Evolutionary conservation across 2,113 vertebrate genomes (phyloP).

Genomic region (Pterocles orientalis): DNA sequence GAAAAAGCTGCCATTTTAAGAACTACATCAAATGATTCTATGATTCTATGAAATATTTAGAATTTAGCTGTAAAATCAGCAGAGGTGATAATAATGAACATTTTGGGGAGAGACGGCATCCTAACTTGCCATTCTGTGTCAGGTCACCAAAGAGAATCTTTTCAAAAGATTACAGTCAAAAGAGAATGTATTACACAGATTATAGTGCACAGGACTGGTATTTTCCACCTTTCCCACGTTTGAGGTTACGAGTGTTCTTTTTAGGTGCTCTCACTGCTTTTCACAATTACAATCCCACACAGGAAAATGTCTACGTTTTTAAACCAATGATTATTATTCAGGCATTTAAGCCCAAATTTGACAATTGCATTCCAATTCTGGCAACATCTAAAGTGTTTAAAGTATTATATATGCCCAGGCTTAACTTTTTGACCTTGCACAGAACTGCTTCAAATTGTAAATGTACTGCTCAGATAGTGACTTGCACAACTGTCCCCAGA

Average conservation of each 20-base stretch:
- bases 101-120: fast-evolving
- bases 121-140: background rate
- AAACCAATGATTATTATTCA: background rate
- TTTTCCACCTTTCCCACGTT: background rate
- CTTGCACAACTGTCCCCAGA: background rate
- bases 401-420: background rate
- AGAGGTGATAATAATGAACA: background rate
- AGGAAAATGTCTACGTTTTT: background rate
- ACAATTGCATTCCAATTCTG: background rate
- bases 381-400: background rate
- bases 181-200: background rate
- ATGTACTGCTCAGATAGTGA: background rate
- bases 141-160: background rate
- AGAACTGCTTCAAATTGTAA: background rate
- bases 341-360: background rate
- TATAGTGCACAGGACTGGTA: background rate
- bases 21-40: background rate
- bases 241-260: background rate
- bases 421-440: background rate
- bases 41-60: no score
- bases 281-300: background rate
- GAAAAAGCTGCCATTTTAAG: background rate
- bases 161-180: background rate
- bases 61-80: background rate
- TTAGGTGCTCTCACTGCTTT: background rate